A percentile compares a stretch with the other conserved stretches of the same genome.
Evolutionary conservation across 2,113 vertebrate genomes (phyloP).

Genomic region (Fukomys damarensis): DNA sequence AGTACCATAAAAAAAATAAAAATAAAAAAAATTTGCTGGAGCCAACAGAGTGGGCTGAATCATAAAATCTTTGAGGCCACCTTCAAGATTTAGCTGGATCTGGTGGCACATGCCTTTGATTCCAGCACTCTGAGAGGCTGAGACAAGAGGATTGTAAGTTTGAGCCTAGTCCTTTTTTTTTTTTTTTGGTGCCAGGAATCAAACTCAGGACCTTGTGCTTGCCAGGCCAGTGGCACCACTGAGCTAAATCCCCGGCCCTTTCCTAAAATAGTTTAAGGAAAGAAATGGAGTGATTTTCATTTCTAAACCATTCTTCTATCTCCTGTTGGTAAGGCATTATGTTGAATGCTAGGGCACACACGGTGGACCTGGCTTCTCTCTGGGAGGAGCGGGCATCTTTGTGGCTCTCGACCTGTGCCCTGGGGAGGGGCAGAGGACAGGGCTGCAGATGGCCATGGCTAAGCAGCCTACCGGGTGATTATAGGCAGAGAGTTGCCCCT

Average conservation of each 20-base stretch:
- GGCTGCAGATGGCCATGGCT: not conserved
- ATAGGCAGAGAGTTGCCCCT: not conserved
- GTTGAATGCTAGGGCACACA: not conserved
- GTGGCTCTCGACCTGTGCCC: not conserved
- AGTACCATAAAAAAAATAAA: too few relatives aligned
- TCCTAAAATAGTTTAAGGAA: conserved; percentile 14
- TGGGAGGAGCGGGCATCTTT: not conserved
- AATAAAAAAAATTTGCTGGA: too few relatives aligned
- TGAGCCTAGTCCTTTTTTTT: not conserved
- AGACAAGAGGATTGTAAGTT: not conserved
- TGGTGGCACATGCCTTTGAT: not conserved
- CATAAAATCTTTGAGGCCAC: too few relatives aligned
- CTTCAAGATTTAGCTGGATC: not conserved
- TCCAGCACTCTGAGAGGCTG: not conserved
- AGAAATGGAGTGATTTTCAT: not conserved
- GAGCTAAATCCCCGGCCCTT: not conserved
- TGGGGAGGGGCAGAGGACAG: not conserved
- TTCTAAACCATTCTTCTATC: not conserved
- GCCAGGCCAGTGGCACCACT: too few relatives aligned
- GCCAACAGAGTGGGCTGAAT: too few relatives aligned
- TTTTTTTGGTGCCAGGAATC: too few relatives aligned
- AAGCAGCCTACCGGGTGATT: not conserved
- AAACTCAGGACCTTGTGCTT: too few relatives aligned
- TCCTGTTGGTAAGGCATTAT: not conserved
- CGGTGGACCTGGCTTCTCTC: not conserved